Conservation (phyloP, 2,113 vertebrate species). For the Cynocephalus volans region DNA sequence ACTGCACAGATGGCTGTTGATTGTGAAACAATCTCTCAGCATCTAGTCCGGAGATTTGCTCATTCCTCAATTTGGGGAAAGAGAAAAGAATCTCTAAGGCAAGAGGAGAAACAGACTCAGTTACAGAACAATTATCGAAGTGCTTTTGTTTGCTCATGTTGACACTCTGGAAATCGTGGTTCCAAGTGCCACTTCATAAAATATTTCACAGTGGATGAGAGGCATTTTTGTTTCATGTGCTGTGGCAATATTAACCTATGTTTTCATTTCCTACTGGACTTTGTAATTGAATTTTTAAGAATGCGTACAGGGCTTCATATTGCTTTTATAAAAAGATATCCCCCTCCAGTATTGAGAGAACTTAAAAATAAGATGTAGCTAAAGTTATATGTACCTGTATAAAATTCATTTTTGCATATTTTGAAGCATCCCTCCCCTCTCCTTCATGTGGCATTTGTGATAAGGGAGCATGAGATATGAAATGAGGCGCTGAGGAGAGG, state of each 20-base stretch:
- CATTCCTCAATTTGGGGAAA: not conserved
- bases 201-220: not conserved
- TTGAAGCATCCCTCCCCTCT: not conserved
- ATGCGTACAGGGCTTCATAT: not conserved
- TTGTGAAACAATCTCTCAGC: not conserved
- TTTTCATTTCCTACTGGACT: not conserved
- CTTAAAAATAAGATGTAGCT: not conserved
- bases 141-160: not conserved
- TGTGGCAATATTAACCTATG: not conserved
- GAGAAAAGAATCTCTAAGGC: not conserved
- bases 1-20: slow-evolving; percentile 29
- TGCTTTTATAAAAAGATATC: not conserved
- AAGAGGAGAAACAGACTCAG: not conserved
- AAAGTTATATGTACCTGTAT: not conserved
- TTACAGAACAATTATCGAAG: not conserved
- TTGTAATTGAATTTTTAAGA: not conserved
- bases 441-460: not conserved
- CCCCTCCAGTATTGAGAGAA: not conserved
- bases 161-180: not conserved
- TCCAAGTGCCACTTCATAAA: not conserved
- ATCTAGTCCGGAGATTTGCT: not conserved
- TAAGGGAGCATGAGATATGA: not conserved
- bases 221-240: not conserved
- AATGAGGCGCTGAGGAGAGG: not conserved
- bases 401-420: not conserved